phyloP scores from a whole-genome alignment of 2,113 vertebrate genomes.

The Pseudorasbora parva region DNA sequence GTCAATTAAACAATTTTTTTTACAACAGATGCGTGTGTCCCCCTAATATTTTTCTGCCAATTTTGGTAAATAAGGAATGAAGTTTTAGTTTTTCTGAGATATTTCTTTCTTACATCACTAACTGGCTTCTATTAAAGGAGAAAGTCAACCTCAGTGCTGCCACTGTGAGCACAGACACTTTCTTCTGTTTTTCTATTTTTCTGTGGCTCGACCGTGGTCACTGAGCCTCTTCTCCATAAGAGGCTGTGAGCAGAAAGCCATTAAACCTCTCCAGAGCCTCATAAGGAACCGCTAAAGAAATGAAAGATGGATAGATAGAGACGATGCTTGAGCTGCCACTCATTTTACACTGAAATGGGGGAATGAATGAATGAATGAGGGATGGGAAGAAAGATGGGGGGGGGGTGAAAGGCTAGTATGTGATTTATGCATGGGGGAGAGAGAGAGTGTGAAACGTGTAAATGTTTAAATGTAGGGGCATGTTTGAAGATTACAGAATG shows the following conservation, averaged over 20 bases:
- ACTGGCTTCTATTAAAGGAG: background rate
- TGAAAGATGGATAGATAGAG: slow-evolving; percentile 25
- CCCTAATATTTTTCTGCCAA: background rate
- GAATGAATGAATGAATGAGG: background rate
- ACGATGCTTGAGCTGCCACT: slow-evolving; percentile 25
- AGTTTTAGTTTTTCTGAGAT: background rate
- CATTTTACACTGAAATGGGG: background rate
- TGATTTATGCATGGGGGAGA: slow-evolving; percentile 5
- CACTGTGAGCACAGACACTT: background rate
- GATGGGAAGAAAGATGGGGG: slow-evolving; percentile 4
- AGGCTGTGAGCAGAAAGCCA: slow-evolving; percentile 38
- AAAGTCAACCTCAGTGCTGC: background rate
- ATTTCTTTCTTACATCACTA: background rate
- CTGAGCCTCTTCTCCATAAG: slow-evolving; percentile 28
- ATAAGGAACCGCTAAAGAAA: background rate
- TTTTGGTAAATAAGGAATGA: no score
- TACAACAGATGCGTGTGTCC: background rate
- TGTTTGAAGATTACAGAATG: slow-evolving; percentile 35
- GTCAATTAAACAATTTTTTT: background rate
- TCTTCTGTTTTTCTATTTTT: background rate
- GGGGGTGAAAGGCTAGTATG: background rate
- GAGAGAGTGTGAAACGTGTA: slow-evolving; percentile 14
- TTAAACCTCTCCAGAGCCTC: slow-evolving; percentile 51
- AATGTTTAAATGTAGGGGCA: slow-evolving; percentile 34
- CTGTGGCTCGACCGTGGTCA: background rate